Evolutionary conservation across 2,113 vertebrate genomes (phyloP).

Genomic region (Myiozetetes cayanensis): DNA sequence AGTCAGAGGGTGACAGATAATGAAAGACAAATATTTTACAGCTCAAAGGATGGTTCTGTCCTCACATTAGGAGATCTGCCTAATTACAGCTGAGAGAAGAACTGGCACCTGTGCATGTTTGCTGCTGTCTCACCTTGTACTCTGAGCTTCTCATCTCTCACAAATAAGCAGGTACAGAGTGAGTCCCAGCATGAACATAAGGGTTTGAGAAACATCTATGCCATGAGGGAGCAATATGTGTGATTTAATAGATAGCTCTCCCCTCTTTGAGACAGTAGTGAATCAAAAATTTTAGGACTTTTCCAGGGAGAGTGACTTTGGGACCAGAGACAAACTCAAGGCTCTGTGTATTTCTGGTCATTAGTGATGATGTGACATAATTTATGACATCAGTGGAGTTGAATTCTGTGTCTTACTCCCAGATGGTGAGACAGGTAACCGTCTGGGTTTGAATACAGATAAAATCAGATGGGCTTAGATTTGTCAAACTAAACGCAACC

Average conservation of each 20-base stretch:
- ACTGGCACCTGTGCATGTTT: not conserved
- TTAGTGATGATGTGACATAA: not conserved
- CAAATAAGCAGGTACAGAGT: not conserved
- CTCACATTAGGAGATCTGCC: constrained; percentile 11
- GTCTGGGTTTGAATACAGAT: not conserved
- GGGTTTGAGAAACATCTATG: not conserved
- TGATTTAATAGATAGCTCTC: not conserved
- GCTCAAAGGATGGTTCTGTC: not conserved
- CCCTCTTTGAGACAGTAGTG: not conserved
- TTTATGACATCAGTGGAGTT: not conserved
- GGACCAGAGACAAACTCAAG: not conserved
- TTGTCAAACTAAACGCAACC: not conserved
- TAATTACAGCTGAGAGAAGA: constrained; percentile 14
- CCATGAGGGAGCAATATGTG: not conserved
- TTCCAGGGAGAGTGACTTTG: not conserved
- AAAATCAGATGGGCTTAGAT: not conserved
- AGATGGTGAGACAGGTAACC: not conserved
- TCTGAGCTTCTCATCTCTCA: not conserved
- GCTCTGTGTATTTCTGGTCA: not conserved
- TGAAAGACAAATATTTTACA: constrained; percentile 60
- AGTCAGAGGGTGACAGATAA: constrained; percentile 47
- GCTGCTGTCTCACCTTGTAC: not conserved
- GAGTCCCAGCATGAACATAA: not conserved
- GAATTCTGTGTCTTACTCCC: not conserved
- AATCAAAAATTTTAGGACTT: not conserved